Evolutionary conservation across 2,797 vertebrate species (phyloP), one percentile per base, ranked within the genome.

Genomic region (Rhyacichthys aspro): DNA sequence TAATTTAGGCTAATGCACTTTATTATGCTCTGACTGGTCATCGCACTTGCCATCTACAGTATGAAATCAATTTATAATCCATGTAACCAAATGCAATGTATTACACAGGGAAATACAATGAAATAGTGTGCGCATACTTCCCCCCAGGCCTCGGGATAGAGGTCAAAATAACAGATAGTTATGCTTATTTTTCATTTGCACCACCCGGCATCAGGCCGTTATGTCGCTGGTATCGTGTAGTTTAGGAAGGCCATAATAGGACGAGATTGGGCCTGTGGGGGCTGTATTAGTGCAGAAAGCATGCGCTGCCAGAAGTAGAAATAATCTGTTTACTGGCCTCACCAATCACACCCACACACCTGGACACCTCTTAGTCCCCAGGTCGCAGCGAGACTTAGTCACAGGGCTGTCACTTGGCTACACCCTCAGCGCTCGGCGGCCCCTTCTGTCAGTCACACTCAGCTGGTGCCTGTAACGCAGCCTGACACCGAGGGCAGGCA

Each of bases 381-480:
- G 66, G 76, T 71, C 58, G 19, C 78, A 53, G 34, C 19, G 42
- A 76, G 74, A 67, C 77, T 61, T 70, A 67, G 56, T 77, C 63
- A 33, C 63, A 16, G 57, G 63, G 54, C 72, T 70, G 86, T 85
- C 86, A 77, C 46, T 79, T 79, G 60, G 50, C 68, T 64, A 9
- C 74, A 18, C 68, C 76, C 81, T 65, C 83, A 41, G 58, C 57
- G 74, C 74, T 62, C 11, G 66, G 8, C 1, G 34, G 67, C 66
- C 77, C 52, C 55, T 17, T 49, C 64, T 77, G 82, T 83, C 86
- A 79, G 37, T 82, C 82, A 78, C 72, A 49, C 59, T 71, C 66
- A 39, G 55, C 54, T 3, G 8, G 43, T 39, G 14, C 43, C 10
- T 28, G 72, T 61, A 18, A 14, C 32, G 23, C 62, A 48, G 43